These are phyloP conservation scores for Drosophila subsilvestris DNA, from an alignment of 2,888 invertebrate species.

Conservation along the genomic window DNA sequence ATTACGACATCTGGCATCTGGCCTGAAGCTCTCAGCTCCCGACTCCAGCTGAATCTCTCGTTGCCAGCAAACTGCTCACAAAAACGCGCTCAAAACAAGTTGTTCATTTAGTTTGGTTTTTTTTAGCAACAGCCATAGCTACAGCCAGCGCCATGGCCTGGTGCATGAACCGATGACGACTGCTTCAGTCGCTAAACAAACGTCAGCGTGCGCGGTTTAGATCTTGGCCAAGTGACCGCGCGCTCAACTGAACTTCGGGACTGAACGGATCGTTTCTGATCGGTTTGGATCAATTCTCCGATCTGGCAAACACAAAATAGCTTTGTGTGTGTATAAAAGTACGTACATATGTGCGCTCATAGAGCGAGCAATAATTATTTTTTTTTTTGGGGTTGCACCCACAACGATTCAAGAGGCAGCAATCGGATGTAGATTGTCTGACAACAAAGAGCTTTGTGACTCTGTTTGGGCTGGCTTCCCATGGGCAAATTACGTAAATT, in stretches of 20 bases:
- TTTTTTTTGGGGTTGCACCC: slow-evolving; percentile 31
- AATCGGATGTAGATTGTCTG: slow-evolving; percentile 17
- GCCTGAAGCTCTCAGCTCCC: neutral
- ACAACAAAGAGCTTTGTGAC: neutral
- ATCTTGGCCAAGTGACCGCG: slow-evolving; percentile 29
- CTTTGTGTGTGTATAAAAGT: slow-evolving; percentile 34
- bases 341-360: slow-evolving; percentile 7
- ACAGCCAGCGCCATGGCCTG: slow-evolving; percentile 10
- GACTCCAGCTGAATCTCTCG: slow-evolving; percentile 38
- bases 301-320: slow-evolving; percentile 13
- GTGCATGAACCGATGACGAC: slow-evolving; percentile 47
- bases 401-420: slow-evolving; percentile 21
- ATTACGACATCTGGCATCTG: slow-evolving; percentile 35
- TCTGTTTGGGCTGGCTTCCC: slow-evolving; percentile 5
- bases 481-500: slow-evolving; percentile 32
- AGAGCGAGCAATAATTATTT: slow-evolving; percentile 9
- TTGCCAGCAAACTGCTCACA: slow-evolving; percentile 10
- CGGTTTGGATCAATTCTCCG: slow-evolving; percentile 20
- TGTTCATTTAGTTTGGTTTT: slow-evolving; percentile 17
- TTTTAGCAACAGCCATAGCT: neutral
- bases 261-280: slow-evolving; percentile 28
- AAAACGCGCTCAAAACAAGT: slow-evolving; percentile 43
- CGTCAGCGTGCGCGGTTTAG: slow-evolving; percentile 66
- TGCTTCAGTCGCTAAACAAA: slow-evolving; percentile 68
- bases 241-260: slow-evolving; percentile 29